phyloP scores from a whole-genome alignment of 2,888 invertebrate genomes.

The Protonemura montana region DNA sequence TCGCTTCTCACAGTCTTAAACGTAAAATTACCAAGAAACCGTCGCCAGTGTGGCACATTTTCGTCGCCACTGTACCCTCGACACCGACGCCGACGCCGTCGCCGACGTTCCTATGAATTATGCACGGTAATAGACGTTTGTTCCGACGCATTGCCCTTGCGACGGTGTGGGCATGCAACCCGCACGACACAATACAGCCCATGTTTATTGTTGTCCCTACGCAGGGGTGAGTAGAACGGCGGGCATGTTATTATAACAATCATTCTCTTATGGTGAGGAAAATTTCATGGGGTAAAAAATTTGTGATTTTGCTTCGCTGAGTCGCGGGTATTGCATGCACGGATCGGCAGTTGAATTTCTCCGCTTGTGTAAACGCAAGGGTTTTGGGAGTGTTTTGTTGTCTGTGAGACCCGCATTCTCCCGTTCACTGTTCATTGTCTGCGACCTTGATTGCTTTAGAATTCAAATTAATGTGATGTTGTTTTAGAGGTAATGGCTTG shows the following conservation, averaged over 20 bases:
- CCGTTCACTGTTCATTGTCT: neutral
- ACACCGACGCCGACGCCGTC: neutral
- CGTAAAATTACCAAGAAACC: too few relatives aligned
- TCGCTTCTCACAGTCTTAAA: too few relatives aligned
- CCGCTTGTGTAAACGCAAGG: too few relatives aligned
- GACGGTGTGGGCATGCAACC: neutral
- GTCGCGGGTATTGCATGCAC: too few relatives aligned
- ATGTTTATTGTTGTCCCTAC: neutral
- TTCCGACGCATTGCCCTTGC: neutral
- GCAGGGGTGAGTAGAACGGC: too few relatives aligned
- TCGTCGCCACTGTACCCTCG: neutral
- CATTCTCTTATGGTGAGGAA: neutral
- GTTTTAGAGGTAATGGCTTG: too few relatives aligned
- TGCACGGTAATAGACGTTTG: conserved; percentile 7
- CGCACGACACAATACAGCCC: neutral
- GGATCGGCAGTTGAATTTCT: too few relatives aligned
- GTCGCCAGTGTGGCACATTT: neutral
- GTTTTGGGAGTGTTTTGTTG: too few relatives aligned
- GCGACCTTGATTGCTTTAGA: neutral
- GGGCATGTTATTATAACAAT: neutral
- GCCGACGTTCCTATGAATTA: neutral
- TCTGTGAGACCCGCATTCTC: neutral
- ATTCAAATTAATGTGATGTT: neutral
- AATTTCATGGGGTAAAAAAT: neutral
- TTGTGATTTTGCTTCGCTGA: neutral